Percentiles rank a stretch among this genome's conserved stretches.
Evolutionary conservation across 37 sponge, comb jelly and placozoan species (phyloP).

Genomic region (Oscarella lobularis): DNA sequence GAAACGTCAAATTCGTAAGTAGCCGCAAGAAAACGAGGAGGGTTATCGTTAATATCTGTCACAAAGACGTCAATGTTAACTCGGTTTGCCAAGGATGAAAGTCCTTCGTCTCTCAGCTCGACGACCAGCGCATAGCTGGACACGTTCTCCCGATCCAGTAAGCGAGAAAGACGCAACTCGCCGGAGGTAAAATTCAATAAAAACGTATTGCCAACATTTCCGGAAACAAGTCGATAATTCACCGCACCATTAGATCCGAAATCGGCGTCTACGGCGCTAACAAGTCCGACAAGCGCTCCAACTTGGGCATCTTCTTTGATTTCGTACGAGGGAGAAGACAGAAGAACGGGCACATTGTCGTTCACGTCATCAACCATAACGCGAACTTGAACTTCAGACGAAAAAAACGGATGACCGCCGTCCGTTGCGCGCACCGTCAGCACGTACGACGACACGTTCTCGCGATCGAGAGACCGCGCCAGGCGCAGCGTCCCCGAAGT

Average conservation of each 20-base stretch:
- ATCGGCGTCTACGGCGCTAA: conserved; percentile 12
- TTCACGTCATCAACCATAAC: conserved; percentile 13
- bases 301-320: conserved; percentile 1
- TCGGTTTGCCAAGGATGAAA: conserved; percentile 5
- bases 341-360: conserved; percentile 9
- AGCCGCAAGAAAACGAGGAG: conserved; percentile 6
- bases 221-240: conserved; percentile 2
- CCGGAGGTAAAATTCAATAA: neutral
- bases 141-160: conserved; percentile 5
- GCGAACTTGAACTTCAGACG: neutral
- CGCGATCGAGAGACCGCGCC: conserved; percentile 21
- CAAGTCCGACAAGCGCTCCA: conserved; percentile 6
- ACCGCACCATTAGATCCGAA: conserved; percentile 6
- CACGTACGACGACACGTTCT: conserved; percentile 8
- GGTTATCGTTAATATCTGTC: conserved; percentile 7
- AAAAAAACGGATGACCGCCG: neutral
- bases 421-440: conserved; percentile 1
- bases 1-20: neutral
- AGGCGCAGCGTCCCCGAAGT: neutral
- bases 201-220: neutral
- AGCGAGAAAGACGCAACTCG: neutral
- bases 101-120: neutral
- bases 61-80: neutral
- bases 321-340: neutral
- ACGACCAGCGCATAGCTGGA: neutral